These are phyloP conservation scores for Bryconaethiops microstoma DNA, from an alignment of 2,797 vertebrate species.

Conservation along the genomic window DNA sequence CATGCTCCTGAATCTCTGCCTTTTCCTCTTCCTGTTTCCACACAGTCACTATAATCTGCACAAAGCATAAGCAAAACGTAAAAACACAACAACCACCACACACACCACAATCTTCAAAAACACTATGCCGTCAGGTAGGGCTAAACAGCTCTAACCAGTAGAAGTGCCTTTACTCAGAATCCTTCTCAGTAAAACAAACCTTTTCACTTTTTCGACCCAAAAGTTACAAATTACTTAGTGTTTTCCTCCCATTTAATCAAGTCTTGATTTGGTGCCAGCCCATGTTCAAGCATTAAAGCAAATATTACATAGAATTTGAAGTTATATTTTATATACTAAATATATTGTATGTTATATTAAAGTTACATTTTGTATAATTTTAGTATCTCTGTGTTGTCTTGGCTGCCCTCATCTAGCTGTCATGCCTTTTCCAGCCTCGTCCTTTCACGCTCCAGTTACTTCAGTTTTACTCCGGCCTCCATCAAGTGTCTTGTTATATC, in stretches of 20 bases:
- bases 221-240: too few relatives aligned
- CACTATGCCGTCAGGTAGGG: background rate
- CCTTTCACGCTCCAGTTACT: background rate
- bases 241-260: too few relatives aligned
- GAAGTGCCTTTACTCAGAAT: background rate
- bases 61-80: slow-evolving; percentile 40
- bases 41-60: slow-evolving; percentile 90
- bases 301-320: background rate
- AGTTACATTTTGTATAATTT: background rate
- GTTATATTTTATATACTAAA: too few relatives aligned
- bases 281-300: too few relatives aligned
- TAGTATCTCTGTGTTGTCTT: background rate
- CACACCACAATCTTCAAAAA: background rate
- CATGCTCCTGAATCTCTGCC: slow-evolving; percentile 85
- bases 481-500: background rate
- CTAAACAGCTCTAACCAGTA: too few relatives aligned
- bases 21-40: slow-evolving; percentile 91
- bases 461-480: background rate
- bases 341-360: too few relatives aligned
- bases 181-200: background rate
- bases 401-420: background rate
- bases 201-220: too few relatives aligned
- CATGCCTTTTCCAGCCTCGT: background rate
- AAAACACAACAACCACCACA: background rate
- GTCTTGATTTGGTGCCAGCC: too few relatives aligned